Evolutionary conservation across 2,888 invertebrate genomes (phyloP), one percentile per base, ranked within the genome.

Genomic region (Nematopogon swammerdamellus): DNA sequence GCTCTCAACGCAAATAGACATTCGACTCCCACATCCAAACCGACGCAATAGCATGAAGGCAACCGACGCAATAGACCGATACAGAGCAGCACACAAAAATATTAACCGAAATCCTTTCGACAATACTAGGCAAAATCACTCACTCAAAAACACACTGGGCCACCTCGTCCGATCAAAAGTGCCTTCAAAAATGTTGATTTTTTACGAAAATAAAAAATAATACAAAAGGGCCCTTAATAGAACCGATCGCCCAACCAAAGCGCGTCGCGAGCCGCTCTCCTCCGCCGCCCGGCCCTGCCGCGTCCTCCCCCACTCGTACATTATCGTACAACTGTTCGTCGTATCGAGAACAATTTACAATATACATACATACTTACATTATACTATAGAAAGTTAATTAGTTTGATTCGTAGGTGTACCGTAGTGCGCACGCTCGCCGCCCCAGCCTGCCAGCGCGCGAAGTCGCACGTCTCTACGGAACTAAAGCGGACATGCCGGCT

Each of bases 81-180:
- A 57, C 57, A 57, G 57, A 58, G 59, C 59, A 58, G 63, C 63
- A 62, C 51, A 57, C 57, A 29, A 16, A 2, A 18, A 8, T n/a
- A 47, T 18, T 18, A 42, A 47, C 19, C 36, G 29, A 14, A 56
- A 53, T 46, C 52, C 30, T 46, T 44, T 18, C 20, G 50, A 46
- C 42, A 43, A 43, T 18, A 50, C 65, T 68, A 59, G 64, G 62
- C 57, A 63, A 62, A 51, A 56, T 29, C 46, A 58, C 56, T 56
- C 80, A 81, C 80, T 83, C 82, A 83, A 84, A 83, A 82, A 82
- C 79, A 82, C 87, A 88, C 87, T 89, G 91, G 91, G 91, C 91
- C 91, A 87, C 85, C 86, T 89, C 91, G 92, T 92, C 92, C 91
- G 91, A 88, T 88, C 88, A 87, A 86, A 92, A 91, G 92, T 92